These are phyloP conservation scores for Elaeidobius kamerunicus DNA, from an alignment of 2,888 invertebrate genomes.

Conservation along the genomic window DNA sequence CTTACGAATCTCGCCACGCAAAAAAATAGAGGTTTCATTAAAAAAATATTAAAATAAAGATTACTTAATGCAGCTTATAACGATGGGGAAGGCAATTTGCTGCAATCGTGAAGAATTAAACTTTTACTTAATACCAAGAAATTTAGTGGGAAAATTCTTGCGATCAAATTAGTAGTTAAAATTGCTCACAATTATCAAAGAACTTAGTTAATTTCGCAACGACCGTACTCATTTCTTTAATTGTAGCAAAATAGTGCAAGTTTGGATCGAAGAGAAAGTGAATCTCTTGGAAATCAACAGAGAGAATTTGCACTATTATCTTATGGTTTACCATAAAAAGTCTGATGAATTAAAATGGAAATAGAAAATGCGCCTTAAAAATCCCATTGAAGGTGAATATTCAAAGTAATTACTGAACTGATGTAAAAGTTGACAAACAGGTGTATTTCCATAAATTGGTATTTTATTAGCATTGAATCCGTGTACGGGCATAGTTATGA, in stretches of 20 bases:
- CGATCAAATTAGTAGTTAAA: conserved; percentile 3
- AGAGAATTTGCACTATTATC: conserved; percentile 12
- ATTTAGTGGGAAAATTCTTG: conserved; percentile 12
- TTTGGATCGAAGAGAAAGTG: conserved; percentile 22
- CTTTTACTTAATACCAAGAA: conserved; percentile 19
- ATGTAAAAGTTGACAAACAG: too few species aligned
- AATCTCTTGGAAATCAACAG: conserved; percentile 17
- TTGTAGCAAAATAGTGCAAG: conserved; percentile 9
- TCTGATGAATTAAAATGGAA: too few species aligned
- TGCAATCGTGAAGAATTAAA: conserved; percentile 8
- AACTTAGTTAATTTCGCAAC: conserved; percentile 15
- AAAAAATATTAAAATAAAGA: not conserved
- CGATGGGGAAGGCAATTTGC: conserved; percentile 1
- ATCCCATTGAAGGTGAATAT: too few species aligned
- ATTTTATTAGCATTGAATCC: too few species aligned
- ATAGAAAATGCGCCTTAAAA: too few species aligned
- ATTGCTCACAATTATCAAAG: conserved; percentile 11
- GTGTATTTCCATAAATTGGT: too few species aligned
- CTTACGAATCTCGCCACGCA: too few species aligned
- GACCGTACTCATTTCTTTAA: conserved; percentile 3
- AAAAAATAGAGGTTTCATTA: too few species aligned
- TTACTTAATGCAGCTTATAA: too few species aligned
- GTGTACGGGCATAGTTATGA: too few species aligned
- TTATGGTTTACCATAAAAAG: not conserved
- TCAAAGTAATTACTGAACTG: too few species aligned